Conservation (phyloP, 2,797 vertebrate genomes). For the Scleropages formosus region DNA sequence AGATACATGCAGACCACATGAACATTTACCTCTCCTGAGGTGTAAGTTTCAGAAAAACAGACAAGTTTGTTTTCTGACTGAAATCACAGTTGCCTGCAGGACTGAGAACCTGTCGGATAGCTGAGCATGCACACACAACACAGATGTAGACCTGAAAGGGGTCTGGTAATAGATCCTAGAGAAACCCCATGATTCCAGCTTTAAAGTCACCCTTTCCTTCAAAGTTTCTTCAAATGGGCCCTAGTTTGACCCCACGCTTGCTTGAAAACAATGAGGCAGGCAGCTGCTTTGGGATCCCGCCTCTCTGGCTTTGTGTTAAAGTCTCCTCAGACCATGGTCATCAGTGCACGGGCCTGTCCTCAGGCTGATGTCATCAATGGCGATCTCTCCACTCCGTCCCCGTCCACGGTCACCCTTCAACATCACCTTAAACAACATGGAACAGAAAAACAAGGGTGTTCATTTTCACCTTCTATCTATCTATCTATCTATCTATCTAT, state of each 20-base stretch:
- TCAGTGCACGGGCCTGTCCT: conserved; percentile 70
- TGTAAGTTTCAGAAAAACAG: background rate
- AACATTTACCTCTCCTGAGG: background rate
- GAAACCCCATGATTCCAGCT: background rate
- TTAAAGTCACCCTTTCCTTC: conserved; percentile 21
- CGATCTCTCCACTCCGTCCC: conserved; percentile 72
- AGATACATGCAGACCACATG: background rate
- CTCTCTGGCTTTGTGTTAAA: conserved; percentile 22
- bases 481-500: too few relatives aligned
- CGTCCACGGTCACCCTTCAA: conserved; percentile 77
- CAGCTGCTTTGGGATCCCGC: background rate
- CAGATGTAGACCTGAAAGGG: background rate
- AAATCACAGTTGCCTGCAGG: background rate
- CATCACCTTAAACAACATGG: conserved; percentile 67
- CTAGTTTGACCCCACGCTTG: background rate
- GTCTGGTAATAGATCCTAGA: background rate
- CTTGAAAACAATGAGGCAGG: too few relatives aligned
- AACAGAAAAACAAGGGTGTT: too few relatives aligned
- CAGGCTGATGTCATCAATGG: conserved; percentile 80
- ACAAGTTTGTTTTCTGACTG: background rate
- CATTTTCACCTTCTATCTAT: too few relatives aligned
- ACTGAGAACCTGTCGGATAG: background rate
- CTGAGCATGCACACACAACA: conserved; percentile 15
- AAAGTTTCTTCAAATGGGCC: background rate
- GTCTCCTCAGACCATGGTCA: conserved; percentile 38